Evolutionary conservation across 2,113 vertebrate species (phyloP).

Genomic region (Micronisus gabar): DNA sequence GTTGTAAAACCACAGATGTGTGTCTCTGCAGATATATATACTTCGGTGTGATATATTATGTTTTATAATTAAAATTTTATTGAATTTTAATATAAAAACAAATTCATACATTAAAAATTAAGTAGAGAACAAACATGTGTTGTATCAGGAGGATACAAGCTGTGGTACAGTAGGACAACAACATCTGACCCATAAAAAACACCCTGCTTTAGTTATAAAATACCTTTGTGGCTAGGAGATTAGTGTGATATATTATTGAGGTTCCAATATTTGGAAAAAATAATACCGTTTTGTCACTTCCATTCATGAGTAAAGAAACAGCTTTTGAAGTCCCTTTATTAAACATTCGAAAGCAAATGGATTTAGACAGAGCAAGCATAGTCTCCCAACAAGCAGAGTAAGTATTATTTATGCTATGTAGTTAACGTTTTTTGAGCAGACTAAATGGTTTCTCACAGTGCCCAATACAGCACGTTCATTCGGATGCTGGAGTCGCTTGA

Average conservation of each 20-base stretch:
- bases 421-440: background rate
- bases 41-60: slow-evolving; percentile 58
- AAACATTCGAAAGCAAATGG: background rate
- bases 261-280: background rate
- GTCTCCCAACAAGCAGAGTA: background rate
- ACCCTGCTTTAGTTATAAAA: slow-evolving; percentile 52
- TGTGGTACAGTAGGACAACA: slow-evolving; percentile 50
- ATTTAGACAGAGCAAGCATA: background rate
- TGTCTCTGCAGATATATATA: slow-evolving; percentile 54
- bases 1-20: slow-evolving; percentile 67
- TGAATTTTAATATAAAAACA: slow-evolving; percentile 75
- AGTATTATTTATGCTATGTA: background rate
- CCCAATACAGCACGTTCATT: background rate
- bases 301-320: background rate
- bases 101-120: slow-evolving; percentile 73
- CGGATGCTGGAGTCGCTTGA: rapidly evolving
- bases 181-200: slow-evolving; percentile 68
- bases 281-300: background rate
- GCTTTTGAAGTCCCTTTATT: background rate
- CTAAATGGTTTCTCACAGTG: background rate
- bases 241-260: background rate
- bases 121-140: slow-evolving; percentile 64
- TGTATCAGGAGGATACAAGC: slow-evolving; percentile 58
- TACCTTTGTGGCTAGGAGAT: slow-evolving; percentile 37
- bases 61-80: slow-evolving; percentile 72